These are phyloP conservation scores for Bombus difficillimus DNA, from an alignment of 1,140 invertebrate species.

Conservation along the genomic window DNA sequence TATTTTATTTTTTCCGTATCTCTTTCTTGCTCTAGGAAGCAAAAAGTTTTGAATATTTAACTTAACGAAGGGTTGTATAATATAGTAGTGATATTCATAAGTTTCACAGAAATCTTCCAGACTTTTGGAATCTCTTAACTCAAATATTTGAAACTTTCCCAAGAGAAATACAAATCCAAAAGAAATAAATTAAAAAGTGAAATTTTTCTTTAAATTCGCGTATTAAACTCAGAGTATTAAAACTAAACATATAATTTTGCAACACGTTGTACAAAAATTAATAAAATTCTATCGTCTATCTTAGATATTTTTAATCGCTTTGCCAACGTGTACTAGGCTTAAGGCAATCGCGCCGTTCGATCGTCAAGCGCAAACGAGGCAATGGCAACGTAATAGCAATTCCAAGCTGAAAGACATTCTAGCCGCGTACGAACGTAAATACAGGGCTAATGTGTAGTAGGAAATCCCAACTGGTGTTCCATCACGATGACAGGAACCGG, in stretches of 20 bases:
- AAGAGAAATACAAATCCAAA: neutral
- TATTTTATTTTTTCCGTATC: neutral
- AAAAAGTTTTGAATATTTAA: too few species aligned
- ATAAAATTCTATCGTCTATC: too few species aligned
- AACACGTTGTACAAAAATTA: neutral
- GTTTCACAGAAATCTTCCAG: too few species aligned
- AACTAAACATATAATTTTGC: neutral
- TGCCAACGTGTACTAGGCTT: neutral
- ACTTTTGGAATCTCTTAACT: neutral
- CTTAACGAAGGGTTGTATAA: too few species aligned
- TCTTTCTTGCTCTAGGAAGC: too few species aligned
- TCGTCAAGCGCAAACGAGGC: slow-evolving; percentile 13
- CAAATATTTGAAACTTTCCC: neutral
- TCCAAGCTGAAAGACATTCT: slow-evolving; percentile 24
- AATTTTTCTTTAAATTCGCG: neutral
- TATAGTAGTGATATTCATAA: too few species aligned
- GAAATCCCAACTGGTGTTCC: slow-evolving; percentile 1
- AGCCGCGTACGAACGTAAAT: slow-evolving; percentile 30
- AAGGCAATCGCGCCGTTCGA: neutral
- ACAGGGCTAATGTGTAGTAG: slow-evolving; percentile 33
- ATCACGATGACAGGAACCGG: slow-evolving; percentile 19
- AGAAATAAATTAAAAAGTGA: neutral
- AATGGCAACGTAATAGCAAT: slow-evolving; percentile 16
- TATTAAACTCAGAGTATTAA: neutral
- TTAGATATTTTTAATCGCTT: too few species aligned